Percentiles rank a stretch among this genome's conserved stretches.
Conservation (phyloP, 2,797 vertebrate species). For the Catamblyrhynchus diadema region DNA sequence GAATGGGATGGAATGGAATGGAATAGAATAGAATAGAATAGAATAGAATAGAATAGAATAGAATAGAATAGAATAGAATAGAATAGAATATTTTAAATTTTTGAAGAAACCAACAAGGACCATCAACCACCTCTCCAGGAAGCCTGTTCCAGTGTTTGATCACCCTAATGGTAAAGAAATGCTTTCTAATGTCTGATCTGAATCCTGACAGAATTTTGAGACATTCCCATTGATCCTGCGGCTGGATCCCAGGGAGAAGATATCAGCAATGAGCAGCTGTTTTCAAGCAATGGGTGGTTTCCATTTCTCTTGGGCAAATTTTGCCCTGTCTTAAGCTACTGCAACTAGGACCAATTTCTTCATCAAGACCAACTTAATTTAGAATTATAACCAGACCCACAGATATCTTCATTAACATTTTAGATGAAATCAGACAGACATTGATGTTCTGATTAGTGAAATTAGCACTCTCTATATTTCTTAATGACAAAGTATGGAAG, state of each 20-base stretch:
- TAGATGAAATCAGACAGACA: background rate
- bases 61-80: background rate
- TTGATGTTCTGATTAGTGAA: background rate
- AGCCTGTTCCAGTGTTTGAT: background rate
- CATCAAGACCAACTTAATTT: background rate
- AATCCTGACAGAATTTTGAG: background rate
- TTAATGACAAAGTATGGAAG: background rate
- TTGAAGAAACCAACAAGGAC: background rate
- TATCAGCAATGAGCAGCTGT: background rate
- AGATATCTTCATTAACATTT: background rate
- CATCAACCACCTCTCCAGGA: background rate
- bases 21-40: background rate
- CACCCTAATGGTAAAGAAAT: background rate
- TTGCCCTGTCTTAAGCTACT: background rate
- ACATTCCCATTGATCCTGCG: accelerated
- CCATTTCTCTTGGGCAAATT: background rate
- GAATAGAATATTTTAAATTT: background rate
- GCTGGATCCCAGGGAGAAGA: background rate
- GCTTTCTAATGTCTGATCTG: background rate
- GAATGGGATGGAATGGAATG: background rate
- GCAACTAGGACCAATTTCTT: background rate
- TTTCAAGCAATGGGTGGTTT: background rate
- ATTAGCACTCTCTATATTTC: background rate
- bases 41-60: no score
- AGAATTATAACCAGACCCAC: background rate